A percentile compares a stretch with the other conserved stretches of the same genome.
Evolutionary conservation across 2,113 vertebrate species (phyloP).

Genomic region (Sphyrna mokarran): DNA sequence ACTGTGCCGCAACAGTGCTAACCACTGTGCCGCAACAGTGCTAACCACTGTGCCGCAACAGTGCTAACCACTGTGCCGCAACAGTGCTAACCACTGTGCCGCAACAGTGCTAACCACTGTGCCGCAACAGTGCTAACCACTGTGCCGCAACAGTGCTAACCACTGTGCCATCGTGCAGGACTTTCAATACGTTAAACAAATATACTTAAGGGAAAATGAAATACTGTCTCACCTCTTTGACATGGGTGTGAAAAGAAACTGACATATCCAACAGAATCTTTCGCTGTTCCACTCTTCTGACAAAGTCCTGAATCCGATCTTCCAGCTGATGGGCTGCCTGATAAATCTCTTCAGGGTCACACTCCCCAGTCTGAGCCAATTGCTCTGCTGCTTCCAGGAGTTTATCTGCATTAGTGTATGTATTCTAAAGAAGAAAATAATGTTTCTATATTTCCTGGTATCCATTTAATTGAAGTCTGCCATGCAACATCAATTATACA

Average conservation of each 20-base stretch:
- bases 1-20: too few relatives aligned
- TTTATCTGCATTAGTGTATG: conserved; percentile 94
- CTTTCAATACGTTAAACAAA: not conserved
- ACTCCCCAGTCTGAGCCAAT: conserved; percentile 92
- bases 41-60: too few relatives aligned
- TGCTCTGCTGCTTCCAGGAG: conserved; percentile 92
- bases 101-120: too few relatives aligned
- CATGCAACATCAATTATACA: not conserved
- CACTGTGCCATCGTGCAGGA: too few relatives aligned
- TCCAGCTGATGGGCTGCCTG: conserved; percentile 95
- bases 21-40: too few relatives aligned
- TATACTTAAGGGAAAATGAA: not conserved
- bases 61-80: too few relatives aligned
- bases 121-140: too few relatives aligned
- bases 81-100: too few relatives aligned
- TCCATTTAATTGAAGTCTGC: not conserved
- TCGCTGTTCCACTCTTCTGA: conserved; percentile 91
- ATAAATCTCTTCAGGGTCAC: conserved; percentile 95
- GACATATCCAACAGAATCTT: conserved; percentile 96
- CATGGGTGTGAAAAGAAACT: conserved; percentile 92
- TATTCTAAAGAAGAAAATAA: conserved; percentile 66
- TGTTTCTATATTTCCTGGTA: conserved; percentile 3
- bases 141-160: too few relatives aligned
- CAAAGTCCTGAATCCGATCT: conserved; percentile 95
- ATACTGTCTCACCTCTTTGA: conserved; percentile 76